phyloP scores from a whole-genome alignment of 2,113 vertebrate genomes.

The Leptosomus discolor region DNA sequence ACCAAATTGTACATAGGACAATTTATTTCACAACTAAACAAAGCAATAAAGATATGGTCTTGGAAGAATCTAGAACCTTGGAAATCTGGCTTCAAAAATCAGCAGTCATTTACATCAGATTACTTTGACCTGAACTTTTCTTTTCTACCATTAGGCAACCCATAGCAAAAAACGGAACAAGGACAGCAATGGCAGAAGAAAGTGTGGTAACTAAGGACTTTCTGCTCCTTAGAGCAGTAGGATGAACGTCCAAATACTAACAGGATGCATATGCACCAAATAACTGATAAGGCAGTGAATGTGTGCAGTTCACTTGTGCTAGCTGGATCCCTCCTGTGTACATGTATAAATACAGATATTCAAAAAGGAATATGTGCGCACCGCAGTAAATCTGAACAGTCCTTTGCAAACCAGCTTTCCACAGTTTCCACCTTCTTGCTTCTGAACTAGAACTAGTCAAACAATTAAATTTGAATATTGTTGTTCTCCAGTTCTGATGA shows the following conservation, averaged over 20 bases:
- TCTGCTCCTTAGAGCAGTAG: neutral
- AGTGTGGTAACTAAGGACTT: neutral
- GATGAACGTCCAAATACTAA: neutral
- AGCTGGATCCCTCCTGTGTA: neutral
- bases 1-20: neutral
- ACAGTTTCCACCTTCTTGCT: neutral
- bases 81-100: neutral
- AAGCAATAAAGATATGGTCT: accelerated
- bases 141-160: neutral
- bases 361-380: neutral
- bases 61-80: neutral
- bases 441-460: neutral
- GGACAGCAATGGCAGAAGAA: neutral
- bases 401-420: neutral
- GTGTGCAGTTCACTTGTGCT: neutral
- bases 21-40: neutral
- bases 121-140: neutral
- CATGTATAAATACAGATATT: neutral
- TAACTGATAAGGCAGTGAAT: neutral
- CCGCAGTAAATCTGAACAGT: neutral
- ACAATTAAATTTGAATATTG: neutral
- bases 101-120: neutral
- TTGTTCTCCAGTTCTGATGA: neutral
- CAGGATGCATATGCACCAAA: neutral
- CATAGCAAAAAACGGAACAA: neutral